Base-by-base conservation (phyloP, 2,113 vertebrate genomes). In the Mus spicilegus region DNA sequence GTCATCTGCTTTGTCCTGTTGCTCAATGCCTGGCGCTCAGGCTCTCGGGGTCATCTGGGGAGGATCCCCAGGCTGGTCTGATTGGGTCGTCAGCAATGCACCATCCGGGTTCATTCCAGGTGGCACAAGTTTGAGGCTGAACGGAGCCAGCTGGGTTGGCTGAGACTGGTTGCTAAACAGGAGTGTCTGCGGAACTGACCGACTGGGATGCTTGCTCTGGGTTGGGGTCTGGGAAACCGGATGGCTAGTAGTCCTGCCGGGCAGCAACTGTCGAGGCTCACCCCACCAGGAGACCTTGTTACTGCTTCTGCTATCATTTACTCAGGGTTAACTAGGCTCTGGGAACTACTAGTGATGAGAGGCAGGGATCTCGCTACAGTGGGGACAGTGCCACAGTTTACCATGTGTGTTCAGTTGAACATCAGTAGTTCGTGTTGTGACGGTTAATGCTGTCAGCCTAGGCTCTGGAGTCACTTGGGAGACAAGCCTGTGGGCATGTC, bases 201-300 rank as follows among this genome's bases (percentile, higher is more conserved):
- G 13, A 4, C 0, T 26, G 33, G 26, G 65, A 28, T 1, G 0
- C 17, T 49, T 2, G 0, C 11, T 16, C 86, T 2, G 11, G 5
- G 36, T 3, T 54, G 11, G 30, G 14, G 22, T 8, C 7, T n/a
- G 28, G 30, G 90, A 69, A n/a, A 8, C 13, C 13, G 3, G 9
- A 7, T 51, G 39, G 12, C 16, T 8, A 36, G 33, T 20, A 26
- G 6, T 87, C 92, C 28, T 5, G 26, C n/a, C 4, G 8, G 49
- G 17, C 10, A 6, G 33, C 70, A 33, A 51, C 33, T 42, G 11
- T 26, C 6, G 2, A 65, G 61, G 5, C 16, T 19, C 1, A 7
- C 36, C 39, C 30, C 12, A 19, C 58, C 58, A 28, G 46, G 36
- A 28, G n/a, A n/a, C 61, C 51, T 92, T n/a, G 3, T 30, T 26